Evolutionary conservation across 2,888 invertebrate species (phyloP), one percentile per base, ranked within the genome.

Genomic region (Odontocolon sp.): DNA sequence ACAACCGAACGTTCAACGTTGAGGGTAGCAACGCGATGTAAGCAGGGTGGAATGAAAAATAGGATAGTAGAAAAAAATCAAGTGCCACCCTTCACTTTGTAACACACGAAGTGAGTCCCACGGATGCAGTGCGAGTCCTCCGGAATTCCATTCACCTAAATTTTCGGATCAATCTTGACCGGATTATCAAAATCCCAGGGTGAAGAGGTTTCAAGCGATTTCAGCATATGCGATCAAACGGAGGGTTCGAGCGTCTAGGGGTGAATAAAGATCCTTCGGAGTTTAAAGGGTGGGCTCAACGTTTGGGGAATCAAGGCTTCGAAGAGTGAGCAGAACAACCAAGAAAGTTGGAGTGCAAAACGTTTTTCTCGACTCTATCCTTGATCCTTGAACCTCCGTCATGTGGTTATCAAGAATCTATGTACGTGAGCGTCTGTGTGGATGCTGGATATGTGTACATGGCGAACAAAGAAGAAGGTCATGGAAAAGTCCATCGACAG

Each of bases 401-500:
- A 11, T n/a, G 23, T 63, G 63, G 63, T 50, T 40, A 9, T 50
- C 8, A 18, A 50, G 40, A 52, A 38, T 40, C 28, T 31, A n/a
- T n/a, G n/a, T n/a, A n/a, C 11, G 18, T 28, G n/a, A 4, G 8
- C 16, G 36, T 26, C 14, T 16, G 47, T 38, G 23, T 36, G 26
- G 28, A n/a, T n/a, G n/a, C n/a, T 26, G n/a, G 61, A 31, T 26
- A 26, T 23, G 11, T n/a, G 47, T 54, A 56, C 45, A 66, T 54
- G 69, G 38, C 9, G 69, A 69, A 73, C 42, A 66, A 77, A 28
- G 64, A 16, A 50, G 33, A 47, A 64, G 36, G 63, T 64, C 47
- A 26, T 14, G 50, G 42, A 52, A 64, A 73, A 77, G 57, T 69
- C 63, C 64, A 73, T 77, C 77, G 73, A 52, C 45, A 77, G 73